Percentiles rank a stretch among this genome's conserved stretches.
These are phyloP conservation scores for Bufotes viridis DNA, from an alignment of 2,797 vertebrate species.

Conservation along the genomic window DNA sequence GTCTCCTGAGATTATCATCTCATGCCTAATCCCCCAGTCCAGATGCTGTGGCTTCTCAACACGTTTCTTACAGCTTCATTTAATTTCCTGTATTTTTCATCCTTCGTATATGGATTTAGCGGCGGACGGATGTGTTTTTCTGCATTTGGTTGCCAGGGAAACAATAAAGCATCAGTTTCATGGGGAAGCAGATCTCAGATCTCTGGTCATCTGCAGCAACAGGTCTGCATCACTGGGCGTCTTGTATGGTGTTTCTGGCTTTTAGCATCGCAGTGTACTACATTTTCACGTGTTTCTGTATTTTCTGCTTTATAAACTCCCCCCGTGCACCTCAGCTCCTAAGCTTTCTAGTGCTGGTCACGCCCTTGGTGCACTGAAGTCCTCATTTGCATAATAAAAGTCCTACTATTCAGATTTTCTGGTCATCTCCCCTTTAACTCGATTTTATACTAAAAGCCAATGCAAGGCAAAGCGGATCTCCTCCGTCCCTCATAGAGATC, in stretches of 20 bases:
- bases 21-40: neutral
- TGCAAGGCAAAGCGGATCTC: neutral
- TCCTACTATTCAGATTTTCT: too few species aligned
- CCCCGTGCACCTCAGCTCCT: neutral
- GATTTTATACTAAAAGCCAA: neutral
- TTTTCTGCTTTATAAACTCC: neutral
- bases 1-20: conserved; percentile 24
- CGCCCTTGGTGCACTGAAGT: too few species aligned
- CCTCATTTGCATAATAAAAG: too few species aligned
- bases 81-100: conserved; percentile 50
- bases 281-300: neutral
- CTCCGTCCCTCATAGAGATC: neutral
- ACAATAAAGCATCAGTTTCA: conserved; percentile 25
- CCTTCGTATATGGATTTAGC: conserved; percentile 39
- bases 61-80: conserved; percentile 22
- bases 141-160: conserved; percentile 36
- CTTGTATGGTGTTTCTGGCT: neutral
- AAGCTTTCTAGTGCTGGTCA: too few species aligned
- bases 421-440: neutral
- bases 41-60: neutral
- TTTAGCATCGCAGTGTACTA: neutral
- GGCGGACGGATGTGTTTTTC: conserved; percentile 1
- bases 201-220: neutral
- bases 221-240: neutral
- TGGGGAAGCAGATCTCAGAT: neutral